phyloP scores from a whole-genome alignment of 2,797 vertebrate species.

The Smutsia gigantea region DNA sequence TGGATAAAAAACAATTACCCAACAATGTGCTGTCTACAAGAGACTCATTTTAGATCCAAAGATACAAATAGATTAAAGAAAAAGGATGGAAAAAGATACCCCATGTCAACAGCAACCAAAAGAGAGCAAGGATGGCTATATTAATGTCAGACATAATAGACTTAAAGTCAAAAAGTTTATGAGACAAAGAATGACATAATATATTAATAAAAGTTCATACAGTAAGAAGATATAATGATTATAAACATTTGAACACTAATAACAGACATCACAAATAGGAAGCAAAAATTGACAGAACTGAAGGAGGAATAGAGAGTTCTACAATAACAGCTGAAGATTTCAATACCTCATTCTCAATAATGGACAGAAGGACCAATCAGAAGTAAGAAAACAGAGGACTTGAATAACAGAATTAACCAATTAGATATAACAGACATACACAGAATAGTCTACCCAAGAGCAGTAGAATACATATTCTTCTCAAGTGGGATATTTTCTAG shows the following conservation, averaged over 20 bases:
- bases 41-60: background rate
- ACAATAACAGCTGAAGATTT: no score
- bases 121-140: background rate
- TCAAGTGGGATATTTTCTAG: background rate
- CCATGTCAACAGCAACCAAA: background rate
- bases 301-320: no score
- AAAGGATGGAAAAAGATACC: background rate
- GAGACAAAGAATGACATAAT: background rate
- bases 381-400: background rate
- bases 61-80: background rate
- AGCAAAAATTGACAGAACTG: no score
- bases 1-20: background rate
- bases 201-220: background rate
- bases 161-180: background rate
- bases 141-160: background rate
- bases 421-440: background rate
- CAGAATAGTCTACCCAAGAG: background rate
- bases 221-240: background rate
- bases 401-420: background rate
- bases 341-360: no score
- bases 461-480: background rate
- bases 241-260: background rate
- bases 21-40: background rate
- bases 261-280: background rate
- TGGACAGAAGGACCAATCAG: background rate